A percentile compares a stretch with the other conserved stretches of the same genome.
These are phyloP conservation scores for Scomber japonicus DNA, from an alignment of 2,113 vertebrate genomes.

Conservation along the genomic window DNA sequence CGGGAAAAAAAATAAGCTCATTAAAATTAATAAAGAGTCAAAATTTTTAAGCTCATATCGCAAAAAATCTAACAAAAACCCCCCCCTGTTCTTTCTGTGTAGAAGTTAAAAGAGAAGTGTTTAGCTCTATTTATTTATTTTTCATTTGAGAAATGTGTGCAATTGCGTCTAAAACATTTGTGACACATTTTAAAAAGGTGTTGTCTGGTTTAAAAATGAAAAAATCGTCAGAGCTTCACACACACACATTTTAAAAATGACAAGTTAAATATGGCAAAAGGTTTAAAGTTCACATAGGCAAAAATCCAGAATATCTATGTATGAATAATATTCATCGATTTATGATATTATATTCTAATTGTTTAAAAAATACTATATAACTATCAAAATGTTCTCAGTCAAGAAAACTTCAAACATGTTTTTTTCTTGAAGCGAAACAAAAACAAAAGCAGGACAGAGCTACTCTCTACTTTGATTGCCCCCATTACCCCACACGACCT, in stretches of 20 bases:
- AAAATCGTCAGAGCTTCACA: no score
- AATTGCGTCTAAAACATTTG: neutral
- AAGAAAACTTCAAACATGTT: neutral
- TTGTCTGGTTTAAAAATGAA: no score
- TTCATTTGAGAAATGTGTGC: neutral
- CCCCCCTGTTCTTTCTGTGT: neutral
- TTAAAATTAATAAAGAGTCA: neutral
- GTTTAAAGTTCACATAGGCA: no score
- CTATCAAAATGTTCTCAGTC: neutral
- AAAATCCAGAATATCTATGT: neutral
- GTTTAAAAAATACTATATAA: neutral
- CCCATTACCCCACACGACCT: slow-evolving; percentile 61
- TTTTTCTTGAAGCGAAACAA: neutral
- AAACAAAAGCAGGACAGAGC: slow-evolving; percentile 4
- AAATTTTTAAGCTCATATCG: neutral
- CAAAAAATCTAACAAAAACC: neutral
- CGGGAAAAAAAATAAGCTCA: slow-evolving; percentile 19
- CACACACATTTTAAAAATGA: no score
- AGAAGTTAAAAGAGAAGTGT: no score
- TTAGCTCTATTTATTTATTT: neutral
- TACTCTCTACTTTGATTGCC: slow-evolving; percentile 36
- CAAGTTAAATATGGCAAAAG: no score
- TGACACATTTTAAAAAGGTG: neutral
- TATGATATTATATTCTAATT: no score
- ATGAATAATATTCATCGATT: neutral